Evolutionary conservation across 2,113 vertebrate genomes (phyloP), one percentile per base, ranked within the genome.

Genomic region (Peromyscus maniculatus): DNA sequence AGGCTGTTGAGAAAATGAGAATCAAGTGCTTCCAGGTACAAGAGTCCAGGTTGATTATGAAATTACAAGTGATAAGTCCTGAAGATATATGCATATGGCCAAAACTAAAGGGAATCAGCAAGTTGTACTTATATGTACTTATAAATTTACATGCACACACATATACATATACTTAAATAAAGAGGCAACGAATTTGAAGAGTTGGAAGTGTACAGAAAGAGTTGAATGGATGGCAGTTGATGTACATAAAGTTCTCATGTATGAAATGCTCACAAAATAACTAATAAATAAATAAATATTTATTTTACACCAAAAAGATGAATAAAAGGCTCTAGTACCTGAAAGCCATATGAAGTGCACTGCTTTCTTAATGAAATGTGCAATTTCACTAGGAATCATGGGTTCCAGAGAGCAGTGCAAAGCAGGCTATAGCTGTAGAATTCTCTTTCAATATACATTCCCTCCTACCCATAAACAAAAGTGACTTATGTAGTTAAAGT

Each of bases 341-440:
- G 49, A 74, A 28, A 24, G 1, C n/a, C 39, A 46, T 31, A 66
- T 57, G 64, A 95, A 86, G 12, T 26, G 10, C 26, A 46, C 66
- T 36, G 22, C 67, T 83, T 69, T 22, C 49, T 4, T 1, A 36
- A 67, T 71, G 36, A 67, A 84, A 90, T 43, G 17, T 67, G 26
- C 11, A 1, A 5, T 87, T 92, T 22, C 15, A 13, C 22, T 0
- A 57, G 59, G 4, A 43, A 72, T 33, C 0, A 0, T 62, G 26
- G 46, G 64, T 80, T 12, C 13, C 0, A 36, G 3, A 3, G 1
- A 75, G 2, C 7, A 13, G 1, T 17, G 3, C 15, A 91, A 96
- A 96, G 71, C 6, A 31, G 5, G 1, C 15, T 33, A 52, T 15
- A 8, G 11, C 0, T 71, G 10, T 36, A 49, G 46, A 21, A 1